Evolutionary conservation across 1,140 invertebrate species (phyloP), one percentile per base, ranked within the genome.

Genomic region (Oryzaephilus surinamensis): DNA sequence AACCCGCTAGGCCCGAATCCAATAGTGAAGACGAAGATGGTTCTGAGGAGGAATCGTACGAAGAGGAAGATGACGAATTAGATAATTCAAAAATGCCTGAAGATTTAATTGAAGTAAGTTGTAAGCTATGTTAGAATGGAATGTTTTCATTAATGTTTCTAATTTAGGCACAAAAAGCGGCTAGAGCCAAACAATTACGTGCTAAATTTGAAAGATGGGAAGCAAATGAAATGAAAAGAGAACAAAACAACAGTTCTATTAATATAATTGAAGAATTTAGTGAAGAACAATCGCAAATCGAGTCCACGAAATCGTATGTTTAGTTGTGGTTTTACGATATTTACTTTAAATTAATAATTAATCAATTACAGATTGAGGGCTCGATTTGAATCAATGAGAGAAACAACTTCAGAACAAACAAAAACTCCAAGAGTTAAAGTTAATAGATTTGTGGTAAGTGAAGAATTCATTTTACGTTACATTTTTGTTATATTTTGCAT

Each of bases 121-220:
- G 18, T 24, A 19, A 13, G 18, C 7, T n/a, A 7, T n/a, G n/a
- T n/a, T n/a, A n/a, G n/a, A n/a, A n/a, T n/a, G n/a, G n/a, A 10
- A 37, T 30, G 13, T 8, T 30, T 30, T 30, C 6, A 14, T 13
- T 13, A 21, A 29, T 50, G 41, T 45, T 59, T 76, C n/a, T 41
- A 73, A 18, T 71, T 46, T 65, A 84, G 71, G 80, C 82, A n/a
- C 75, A 82, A 55, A 80, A 76, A 42, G 72, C 85, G 8, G 83
- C 82, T 12, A 72, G 82, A 43, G 91, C 93, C 14, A 91, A 84
- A 58, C 82, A 84, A 48, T 66, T 97, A 48, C 74, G 82, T 43
- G 85, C 80, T 23, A 90, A 89, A 61, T 96, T 96, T 67, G 92
- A 96, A 63, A 77, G 84, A 50, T 91, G 91, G 86, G 79, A 87